Conservation (phyloP, 2,113 vertebrate genomes). For the Capra hircus region DNA sequence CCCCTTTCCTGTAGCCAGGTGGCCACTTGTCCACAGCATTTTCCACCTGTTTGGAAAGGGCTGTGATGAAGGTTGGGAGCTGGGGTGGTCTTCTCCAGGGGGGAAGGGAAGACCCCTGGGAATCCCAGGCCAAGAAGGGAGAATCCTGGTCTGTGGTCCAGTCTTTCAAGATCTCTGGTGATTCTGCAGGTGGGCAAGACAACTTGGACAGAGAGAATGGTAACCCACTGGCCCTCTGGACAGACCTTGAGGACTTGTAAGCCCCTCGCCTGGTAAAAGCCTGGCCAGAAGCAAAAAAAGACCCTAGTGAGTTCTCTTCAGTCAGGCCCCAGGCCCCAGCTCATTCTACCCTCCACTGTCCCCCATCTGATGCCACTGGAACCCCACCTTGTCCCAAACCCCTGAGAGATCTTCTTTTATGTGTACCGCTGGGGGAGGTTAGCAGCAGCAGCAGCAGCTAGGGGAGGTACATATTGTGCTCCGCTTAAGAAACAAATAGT, state of each 20-base stretch:
- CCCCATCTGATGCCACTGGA: background rate
- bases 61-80: background rate
- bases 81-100: background rate
- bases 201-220: background rate
- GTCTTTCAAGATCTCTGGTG: background rate
- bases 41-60: slow-evolving; percentile 54
- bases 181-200: background rate
- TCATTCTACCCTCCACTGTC: background rate
- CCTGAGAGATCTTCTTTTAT: background rate
- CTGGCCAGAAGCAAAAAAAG: background rate
- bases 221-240: background rate
- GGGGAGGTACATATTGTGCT: background rate
- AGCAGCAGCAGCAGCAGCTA: background rate
- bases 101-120: background rate
- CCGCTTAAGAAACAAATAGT: slow-evolving; percentile 38
- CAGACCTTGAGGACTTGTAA: background rate
- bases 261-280: background rate
- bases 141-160: background rate
- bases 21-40: slow-evolving; percentile 7
- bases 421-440: background rate
- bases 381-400: background rate
- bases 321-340: background rate
- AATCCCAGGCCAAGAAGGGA: background rate
- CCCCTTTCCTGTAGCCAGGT: slow-evolving; percentile 44
- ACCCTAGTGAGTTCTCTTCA: background rate